Evolutionary conservation across 2,113 vertebrate genomes (phyloP), one percentile per base, ranked within the genome.

Genomic region (Takifugu flavidus): DNA sequence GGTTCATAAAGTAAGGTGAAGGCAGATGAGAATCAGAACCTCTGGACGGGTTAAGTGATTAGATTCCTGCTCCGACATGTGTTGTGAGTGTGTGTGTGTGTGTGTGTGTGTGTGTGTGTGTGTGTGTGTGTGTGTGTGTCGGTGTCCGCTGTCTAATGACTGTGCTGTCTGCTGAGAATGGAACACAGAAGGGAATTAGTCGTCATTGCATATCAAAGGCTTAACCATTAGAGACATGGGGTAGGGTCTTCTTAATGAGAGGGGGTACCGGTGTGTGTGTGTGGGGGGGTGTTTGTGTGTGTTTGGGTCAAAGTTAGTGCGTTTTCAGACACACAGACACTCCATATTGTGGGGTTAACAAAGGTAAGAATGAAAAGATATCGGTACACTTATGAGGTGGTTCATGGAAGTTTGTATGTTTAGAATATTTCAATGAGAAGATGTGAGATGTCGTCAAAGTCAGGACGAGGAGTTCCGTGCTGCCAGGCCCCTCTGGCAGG

Each of bases 141-240:
- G 50, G 7, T 80, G 82, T 76, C 65, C 56, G 2, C 25, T 58
- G 72, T 72, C 79, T 88, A 83, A 87, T 85, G 83, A 86, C 78
- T 65, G 62, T 2, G 68, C 70, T 76, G 82, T 84, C 87, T 82
- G 76, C 75, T 42, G 82, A 88, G 87, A 89, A 65, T 43, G 56
- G 67, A 82, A 82, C 81, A 84, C 89, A 84, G 75, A 73, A 78
- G 89, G 89, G 89, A 89, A 90, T 89, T 88, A 88, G 87, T 82
- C 80, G 34, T 87, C 78, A 85, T 90, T 91, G 87, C 87, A 90
- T 90, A 91, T 92, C 89, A 91, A 91, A 91, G 87, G 79, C 59
- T 79, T 27, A 80, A 66, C 72, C 79, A 75, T 88, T 76, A 70
- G 82, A 86, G 84, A 87, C 79, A 73, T 53, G 34, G 77, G 74